These are phyloP conservation scores for Pogona vitticeps DNA, from an alignment of 2,113 vertebrate genomes.

Conservation along the genomic window DNA sequence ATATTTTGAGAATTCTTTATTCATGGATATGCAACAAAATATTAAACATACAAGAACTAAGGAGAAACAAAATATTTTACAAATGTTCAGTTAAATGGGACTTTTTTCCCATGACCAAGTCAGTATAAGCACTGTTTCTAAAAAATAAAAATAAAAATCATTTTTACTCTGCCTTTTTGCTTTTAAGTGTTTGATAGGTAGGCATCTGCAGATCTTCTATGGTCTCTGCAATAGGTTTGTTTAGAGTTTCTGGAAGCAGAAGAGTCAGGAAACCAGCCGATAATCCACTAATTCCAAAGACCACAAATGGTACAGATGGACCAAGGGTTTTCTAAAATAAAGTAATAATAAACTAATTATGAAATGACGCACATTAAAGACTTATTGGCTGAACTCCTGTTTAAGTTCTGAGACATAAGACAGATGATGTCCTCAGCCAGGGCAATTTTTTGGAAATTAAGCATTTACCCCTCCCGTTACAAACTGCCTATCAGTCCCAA, in stretches of 20 bases:
- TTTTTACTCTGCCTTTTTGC: slow-evolving; percentile 69
- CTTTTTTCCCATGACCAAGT: background rate
- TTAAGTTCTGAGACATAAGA: too few species aligned
- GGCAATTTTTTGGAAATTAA: too few species aligned
- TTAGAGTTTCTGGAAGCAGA: slow-evolving; percentile 86
- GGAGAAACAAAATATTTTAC: background rate
- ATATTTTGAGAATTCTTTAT: background rate
- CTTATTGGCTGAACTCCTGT: background rate
- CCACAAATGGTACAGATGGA: slow-evolving; percentile 81
- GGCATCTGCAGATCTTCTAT: slow-evolving; percentile 78
- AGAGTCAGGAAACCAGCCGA: slow-evolving; percentile 82
- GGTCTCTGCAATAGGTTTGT: slow-evolving; percentile 79
- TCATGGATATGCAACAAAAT: background rate
- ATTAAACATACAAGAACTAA: background rate
- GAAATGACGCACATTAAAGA: background rate
- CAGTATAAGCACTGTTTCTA: background rate
- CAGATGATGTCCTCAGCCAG: too few species aligned
- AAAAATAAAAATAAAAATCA: background rate
- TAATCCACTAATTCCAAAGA: slow-evolving; percentile 84
- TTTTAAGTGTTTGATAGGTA: slow-evolving; percentile 70
- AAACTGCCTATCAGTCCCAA: too few species aligned
- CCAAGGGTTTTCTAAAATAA: slow-evolving; percentile 77
- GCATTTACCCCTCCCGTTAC: too few species aligned
- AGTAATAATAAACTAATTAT: background rate
- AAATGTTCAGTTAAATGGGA: slow-evolving; percentile 1